Evolutionary conservation across 2,797 vertebrate genomes (phyloP).

Genomic region (Parotocinclus haroldoi): DNA sequence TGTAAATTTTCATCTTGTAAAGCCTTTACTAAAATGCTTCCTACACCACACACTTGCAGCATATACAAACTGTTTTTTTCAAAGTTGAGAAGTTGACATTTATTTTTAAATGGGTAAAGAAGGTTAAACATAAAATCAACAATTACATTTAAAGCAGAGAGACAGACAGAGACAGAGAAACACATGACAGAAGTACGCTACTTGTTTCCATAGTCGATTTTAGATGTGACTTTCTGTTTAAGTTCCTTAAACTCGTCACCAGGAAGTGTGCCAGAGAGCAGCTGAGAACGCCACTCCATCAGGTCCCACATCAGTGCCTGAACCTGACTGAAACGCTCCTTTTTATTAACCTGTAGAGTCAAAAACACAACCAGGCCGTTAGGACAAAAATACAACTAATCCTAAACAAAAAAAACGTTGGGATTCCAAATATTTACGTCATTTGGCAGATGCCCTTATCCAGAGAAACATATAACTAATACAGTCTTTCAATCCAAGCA

Average conservation of each 20-base stretch:
- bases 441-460: no score
- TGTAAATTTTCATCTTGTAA: no score
- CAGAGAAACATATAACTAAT: no score
- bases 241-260: slow-evolving; percentile 96
- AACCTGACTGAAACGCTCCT: slow-evolving; percentile 77
- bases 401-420: no score
- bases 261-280: slow-evolving; percentile 94
- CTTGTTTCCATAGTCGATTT: slow-evolving; percentile 98
- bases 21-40: no score
- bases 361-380: slow-evolving; percentile 18
- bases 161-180: not conserved
- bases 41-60: no score
- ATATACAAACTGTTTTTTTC: no score
- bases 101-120: no score
- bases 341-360: slow-evolving; percentile 76
- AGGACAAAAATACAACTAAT: not conserved
- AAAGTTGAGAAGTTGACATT: no score
- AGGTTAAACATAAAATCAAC: no score
- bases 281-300: slow-evolving; percentile 97
- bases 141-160: not conserved
- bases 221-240: slow-evolving; percentile 97
- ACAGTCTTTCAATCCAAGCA: no score
- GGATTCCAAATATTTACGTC: not conserved
- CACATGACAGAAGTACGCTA: slow-evolving; percentile 53
- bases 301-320: slow-evolving; percentile 91